Percentiles rank a stretch among this genome's conserved stretches.
These are phyloP conservation scores for Reinhardtius hippoglossoides DNA, from an alignment of 2,113 vertebrate genomes.

Conservation along the genomic window DNA sequence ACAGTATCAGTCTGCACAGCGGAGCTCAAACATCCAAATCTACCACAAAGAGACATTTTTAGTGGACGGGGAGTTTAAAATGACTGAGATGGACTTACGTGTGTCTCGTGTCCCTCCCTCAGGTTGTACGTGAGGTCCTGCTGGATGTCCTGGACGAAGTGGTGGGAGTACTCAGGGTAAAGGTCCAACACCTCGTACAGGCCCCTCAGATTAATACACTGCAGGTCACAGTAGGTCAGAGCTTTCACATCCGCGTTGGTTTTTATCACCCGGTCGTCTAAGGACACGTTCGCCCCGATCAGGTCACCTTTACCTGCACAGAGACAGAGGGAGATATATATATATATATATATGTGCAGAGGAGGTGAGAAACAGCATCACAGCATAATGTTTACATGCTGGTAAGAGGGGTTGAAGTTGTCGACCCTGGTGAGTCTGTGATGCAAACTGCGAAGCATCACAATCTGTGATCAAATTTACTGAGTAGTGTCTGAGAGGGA, in stretches of 20 bases:
- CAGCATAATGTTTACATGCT: neutral
- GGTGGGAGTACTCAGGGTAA: slow-evolving; percentile 94
- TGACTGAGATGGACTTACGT: slow-evolving; percentile 84
- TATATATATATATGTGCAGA: neutral
- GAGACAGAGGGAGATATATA: slow-evolving; percentile 30
- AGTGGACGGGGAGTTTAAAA: too few relatives aligned
- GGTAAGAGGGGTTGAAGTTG: slow-evolving; percentile 10
- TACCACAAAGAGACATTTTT: neutral
- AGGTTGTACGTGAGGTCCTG: slow-evolving; percentile 97
- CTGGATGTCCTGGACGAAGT: slow-evolving; percentile 93
- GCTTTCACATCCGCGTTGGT: slow-evolving; percentile 97
- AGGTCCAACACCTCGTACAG: slow-evolving; percentile 95
- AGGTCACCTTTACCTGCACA: slow-evolving; percentile 93
- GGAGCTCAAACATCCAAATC: neutral
- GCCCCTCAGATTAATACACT: slow-evolving; percentile 94
- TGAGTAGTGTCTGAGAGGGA: slow-evolving; percentile 10
- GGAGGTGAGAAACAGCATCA: slow-evolving; percentile 8
- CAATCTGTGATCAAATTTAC: slow-evolving; percentile 36
- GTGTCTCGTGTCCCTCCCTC: slow-evolving; percentile 93
- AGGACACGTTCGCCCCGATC: slow-evolving; percentile 93
- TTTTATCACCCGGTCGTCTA: slow-evolving; percentile 94
- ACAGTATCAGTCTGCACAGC: neutral
- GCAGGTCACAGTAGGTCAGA: slow-evolving; percentile 95
- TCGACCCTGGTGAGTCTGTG: too few relatives aligned
- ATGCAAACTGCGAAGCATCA: neutral